A percentile compares a stretch with the other conserved stretches of the same genome.
Conservation (phyloP, 1,140 invertebrate species). For the Papilio polytes region DNA sequence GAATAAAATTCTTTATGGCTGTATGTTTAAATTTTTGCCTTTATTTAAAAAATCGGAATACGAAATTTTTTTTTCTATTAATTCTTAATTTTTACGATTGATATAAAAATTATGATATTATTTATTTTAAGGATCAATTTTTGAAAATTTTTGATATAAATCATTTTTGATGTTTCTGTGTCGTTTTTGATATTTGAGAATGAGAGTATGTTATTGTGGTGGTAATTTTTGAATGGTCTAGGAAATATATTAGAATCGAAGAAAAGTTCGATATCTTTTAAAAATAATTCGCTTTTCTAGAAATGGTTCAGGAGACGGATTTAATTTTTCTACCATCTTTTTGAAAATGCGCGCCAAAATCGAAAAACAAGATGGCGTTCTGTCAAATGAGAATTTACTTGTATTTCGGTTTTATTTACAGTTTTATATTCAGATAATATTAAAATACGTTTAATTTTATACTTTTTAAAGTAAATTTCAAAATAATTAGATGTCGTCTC, state of each 20-base stretch:
- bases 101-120: constrained; percentile 22
- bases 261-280: not conserved
- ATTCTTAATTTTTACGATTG: not conserved
- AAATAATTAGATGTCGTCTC: not conserved
- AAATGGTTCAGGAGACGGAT: constrained; percentile 6
- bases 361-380: not conserved
- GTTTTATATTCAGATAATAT: too few species aligned
- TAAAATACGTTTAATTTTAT: too few species aligned
- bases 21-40: not conserved
- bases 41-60: not conserved
- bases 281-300: constrained; percentile 2
- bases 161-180: constrained; percentile 7
- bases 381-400: not conserved
- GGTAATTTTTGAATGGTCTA: not conserved
- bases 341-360: not conserved
- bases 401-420: not conserved
- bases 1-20: not conserved
- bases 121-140: constrained; percentile 14
- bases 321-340: not conserved
- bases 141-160: constrained; percentile 5
- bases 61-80: not conserved
- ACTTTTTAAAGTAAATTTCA: too few species aligned
- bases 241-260: not conserved
- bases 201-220: not conserved
- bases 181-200: constrained; percentile 11